Evolutionary conservation across 2,113 vertebrate genomes (phyloP).

Genomic region (Hyperopisus bebe): DNA sequence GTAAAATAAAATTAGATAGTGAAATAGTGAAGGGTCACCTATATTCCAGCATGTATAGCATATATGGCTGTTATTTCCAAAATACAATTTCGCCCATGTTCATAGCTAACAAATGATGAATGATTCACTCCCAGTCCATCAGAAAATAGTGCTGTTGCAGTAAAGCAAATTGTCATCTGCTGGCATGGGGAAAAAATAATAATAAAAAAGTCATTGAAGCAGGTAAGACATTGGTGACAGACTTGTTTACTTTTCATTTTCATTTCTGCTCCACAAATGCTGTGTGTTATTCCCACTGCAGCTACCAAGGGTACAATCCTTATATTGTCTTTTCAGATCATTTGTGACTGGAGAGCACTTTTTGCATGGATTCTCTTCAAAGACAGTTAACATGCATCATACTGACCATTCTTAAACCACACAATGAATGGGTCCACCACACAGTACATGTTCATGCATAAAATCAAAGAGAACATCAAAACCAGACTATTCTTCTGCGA

Average conservation of each 20-base stretch:
- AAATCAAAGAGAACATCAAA: background rate
- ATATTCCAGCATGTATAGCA: background rate
- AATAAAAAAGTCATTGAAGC: constrained; percentile 3
- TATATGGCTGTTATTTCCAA: background rate
- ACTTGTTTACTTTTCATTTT: constrained; percentile 41
- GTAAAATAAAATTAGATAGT: background rate
- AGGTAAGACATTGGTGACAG: constrained; percentile 32
- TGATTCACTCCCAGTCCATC: background rate
- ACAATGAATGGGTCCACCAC: background rate
- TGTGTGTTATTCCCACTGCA: constrained; percentile 32
- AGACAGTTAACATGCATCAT: background rate
- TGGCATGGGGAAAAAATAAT: background rate
- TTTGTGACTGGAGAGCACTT: background rate
- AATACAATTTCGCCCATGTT: background rate
- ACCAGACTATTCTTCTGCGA: background rate
- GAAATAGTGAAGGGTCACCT: background rate
- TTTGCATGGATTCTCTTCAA: background rate
- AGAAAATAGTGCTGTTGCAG: constrained; percentile 17
- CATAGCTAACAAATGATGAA: constrained; percentile 12
- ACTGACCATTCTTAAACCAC: background rate
- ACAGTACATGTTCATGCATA: background rate
- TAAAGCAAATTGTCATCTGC: constrained; percentile 32
- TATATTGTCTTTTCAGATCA: constrained; percentile 16
- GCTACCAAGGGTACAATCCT: constrained; percentile 4
- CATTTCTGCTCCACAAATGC: constrained; percentile 31